These are phyloP conservation scores for Simalia tracyae DNA, from an alignment of 2,797 vertebrate species.

Conservation along the genomic window DNA sequence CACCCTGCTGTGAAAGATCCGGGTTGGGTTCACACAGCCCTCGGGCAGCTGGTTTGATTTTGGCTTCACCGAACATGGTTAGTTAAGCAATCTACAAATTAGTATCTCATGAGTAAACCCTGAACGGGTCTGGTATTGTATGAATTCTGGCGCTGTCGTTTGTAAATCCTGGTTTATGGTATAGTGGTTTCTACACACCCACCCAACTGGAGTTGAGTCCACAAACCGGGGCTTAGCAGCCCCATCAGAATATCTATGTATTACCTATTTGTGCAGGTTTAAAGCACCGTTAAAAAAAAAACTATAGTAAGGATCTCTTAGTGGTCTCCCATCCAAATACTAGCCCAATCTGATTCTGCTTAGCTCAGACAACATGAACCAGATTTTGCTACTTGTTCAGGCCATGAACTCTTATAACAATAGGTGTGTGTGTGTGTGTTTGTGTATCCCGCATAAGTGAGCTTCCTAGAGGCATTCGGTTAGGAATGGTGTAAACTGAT, in stretches of 20 bases:
- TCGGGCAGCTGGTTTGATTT: not conserved
- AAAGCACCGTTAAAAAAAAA: not conserved
- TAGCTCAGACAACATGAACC: not conserved
- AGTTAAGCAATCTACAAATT: not conserved
- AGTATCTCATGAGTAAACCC: not conserved
- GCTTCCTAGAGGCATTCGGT: not conserved
- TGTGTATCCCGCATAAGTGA: not conserved
- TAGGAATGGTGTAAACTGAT: not conserved
- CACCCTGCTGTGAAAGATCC: too few species aligned
- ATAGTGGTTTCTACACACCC: not conserved
- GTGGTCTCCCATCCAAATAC: too few species aligned
- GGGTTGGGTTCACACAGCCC: not conserved
- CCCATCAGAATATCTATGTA: not conserved
- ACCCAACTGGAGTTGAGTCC: not conserved
- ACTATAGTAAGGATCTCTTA: too few species aligned
- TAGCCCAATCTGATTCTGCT: not conserved
- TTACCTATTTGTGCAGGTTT: not conserved
- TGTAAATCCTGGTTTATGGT: not conserved
- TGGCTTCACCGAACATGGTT: not conserved
- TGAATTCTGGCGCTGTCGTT: not conserved
- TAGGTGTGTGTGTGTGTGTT: not conserved
- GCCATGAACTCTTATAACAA: not conserved
- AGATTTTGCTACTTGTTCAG: not conserved
- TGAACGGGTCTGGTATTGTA: not conserved
- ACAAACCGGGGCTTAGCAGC: not conserved